These are phyloP conservation scores for Aplodontia rufa DNA, from an alignment of 2,113 vertebrate genomes.

Conservation along the genomic window DNA sequence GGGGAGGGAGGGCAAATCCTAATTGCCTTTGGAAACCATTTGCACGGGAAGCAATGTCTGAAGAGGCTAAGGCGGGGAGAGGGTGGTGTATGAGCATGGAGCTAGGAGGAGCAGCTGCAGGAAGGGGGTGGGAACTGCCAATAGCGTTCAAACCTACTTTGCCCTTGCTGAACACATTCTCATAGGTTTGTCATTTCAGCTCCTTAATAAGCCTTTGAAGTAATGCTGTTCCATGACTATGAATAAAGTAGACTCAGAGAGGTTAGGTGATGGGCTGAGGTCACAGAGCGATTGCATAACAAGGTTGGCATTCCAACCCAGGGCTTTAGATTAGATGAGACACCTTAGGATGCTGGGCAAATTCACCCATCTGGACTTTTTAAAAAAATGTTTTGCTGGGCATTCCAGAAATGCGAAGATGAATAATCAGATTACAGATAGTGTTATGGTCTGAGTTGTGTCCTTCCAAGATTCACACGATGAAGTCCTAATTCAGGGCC, in stretches of 20 bases:
- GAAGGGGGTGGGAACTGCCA: neutral
- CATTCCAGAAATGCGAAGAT: conserved; percentile 13
- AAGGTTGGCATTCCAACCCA: neutral
- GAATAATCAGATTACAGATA: neutral
- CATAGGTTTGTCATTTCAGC: neutral
- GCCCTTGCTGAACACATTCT: neutral
- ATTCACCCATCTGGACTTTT: neutral
- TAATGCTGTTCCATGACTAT: neutral
- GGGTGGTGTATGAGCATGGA: rapidly evolving
- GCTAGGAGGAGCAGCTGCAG: neutral
- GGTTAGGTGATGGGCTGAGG: neutral
- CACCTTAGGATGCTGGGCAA: neutral
- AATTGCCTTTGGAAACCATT: conserved; percentile 51
- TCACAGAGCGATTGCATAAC: neutral
- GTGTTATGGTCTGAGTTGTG: neutral
- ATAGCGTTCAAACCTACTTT: neutral
- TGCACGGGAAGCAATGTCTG: conserved; percentile 24
- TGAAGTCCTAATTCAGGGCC: neutral
- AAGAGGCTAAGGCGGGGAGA: neutral
- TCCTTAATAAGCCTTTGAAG: neutral
- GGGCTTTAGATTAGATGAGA: neutral
- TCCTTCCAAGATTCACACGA: neutral
- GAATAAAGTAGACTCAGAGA: neutral
- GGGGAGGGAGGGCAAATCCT: neutral
- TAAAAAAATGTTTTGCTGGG: no score